phyloP scores from a whole-genome alignment of 2,113 vertebrate genomes.

The Aptenodytes patagonicus region DNA sequence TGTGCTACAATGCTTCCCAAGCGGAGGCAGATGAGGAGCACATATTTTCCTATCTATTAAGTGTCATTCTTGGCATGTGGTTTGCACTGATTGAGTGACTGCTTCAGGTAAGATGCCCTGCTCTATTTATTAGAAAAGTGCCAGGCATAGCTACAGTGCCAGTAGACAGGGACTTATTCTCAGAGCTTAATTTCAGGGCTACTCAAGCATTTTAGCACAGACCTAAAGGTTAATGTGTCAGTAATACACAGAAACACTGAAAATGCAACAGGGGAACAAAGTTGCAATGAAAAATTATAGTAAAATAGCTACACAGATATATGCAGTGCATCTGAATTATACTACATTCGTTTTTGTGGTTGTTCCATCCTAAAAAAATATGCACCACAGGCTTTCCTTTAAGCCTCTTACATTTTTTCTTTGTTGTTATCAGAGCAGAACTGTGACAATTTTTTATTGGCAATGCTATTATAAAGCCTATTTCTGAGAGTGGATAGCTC shows the following conservation, averaged over 20 bases:
- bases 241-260: background rate
- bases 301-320: background rate
- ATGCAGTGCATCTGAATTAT: background rate
- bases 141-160: background rate
- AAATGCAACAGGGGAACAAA: background rate
- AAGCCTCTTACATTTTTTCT: background rate
- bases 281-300: background rate
- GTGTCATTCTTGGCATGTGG: background rate
- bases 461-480: background rate
- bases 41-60: background rate
- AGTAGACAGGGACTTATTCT: fast-evolving
- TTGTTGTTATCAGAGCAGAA: background rate
- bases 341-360: background rate
- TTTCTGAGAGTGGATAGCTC: background rate
- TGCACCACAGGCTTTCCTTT: background rate
- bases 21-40: background rate
- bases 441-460: background rate
- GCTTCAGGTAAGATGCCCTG: background rate
- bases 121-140: background rate
- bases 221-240: background rate
- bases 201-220: background rate
- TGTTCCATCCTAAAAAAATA: background rate
- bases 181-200: background rate
- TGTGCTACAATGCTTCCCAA: background rate
- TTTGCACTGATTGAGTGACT: background rate